phyloP scores from a whole-genome alignment of 1,140 invertebrate genomes.

The Hirudo medicinalis region DNA sequence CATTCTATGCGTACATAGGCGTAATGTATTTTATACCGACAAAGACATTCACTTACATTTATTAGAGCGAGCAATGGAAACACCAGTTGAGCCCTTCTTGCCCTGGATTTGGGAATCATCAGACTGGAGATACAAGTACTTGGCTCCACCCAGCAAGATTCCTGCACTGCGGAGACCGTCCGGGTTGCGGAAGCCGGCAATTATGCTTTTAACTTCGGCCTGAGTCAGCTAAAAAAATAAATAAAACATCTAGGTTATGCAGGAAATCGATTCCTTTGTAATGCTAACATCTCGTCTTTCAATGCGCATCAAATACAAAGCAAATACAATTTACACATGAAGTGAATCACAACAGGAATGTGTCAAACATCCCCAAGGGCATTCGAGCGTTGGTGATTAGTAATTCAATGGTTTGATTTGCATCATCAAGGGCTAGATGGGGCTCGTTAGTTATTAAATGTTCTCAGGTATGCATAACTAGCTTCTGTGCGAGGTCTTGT shows the following conservation, averaged over 20 bases:
- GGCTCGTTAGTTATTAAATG: too few species aligned
- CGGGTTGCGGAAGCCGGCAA: constrained; percentile 9
- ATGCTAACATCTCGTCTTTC: neutral
- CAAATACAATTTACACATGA: too few species aligned
- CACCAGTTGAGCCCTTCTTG: constrained; percentile 16
- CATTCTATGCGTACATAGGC: too few species aligned
- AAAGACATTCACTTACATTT: constrained; percentile 14
- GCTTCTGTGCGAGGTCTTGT: too few species aligned
- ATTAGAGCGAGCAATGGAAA: constrained; percentile 20
- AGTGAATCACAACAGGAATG: too few species aligned
- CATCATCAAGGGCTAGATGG: too few species aligned
- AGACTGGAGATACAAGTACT: constrained; percentile 19
- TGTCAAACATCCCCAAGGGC: too few species aligned
- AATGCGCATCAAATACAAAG: too few species aligned
- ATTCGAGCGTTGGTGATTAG: too few species aligned
- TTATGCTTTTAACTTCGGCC: constrained; percentile 12
- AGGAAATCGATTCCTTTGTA: neutral
- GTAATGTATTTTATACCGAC: too few species aligned
- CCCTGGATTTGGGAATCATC: constrained; percentile 21
- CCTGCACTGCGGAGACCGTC: neutral
- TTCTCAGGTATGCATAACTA: too few species aligned
- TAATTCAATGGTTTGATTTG: too few species aligned
- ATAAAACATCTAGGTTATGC: neutral
- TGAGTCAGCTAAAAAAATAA: constrained; percentile 8
- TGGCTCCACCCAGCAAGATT: constrained; percentile 18